Evolutionary conservation across 1,140 invertebrate species (phyloP).

Genomic region (Trachymyrmex septentrionalis): DNA sequence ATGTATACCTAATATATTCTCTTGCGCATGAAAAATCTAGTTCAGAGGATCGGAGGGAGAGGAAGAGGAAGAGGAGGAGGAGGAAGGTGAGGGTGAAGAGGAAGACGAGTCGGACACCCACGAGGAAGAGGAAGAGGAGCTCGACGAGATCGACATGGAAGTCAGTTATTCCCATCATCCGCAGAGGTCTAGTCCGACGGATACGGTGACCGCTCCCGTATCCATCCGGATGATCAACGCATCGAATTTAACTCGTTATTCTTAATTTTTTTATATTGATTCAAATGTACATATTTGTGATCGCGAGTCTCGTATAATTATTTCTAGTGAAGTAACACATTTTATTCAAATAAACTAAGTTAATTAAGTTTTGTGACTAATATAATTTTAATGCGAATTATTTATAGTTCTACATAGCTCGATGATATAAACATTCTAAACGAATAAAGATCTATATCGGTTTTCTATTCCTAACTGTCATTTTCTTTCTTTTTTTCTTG

Average conservation of each 20-base stretch:
- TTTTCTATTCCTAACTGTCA: neutral
- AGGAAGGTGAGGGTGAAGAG: constrained; percentile 89
- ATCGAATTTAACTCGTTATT: constrained; percentile 77
- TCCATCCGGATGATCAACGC: constrained; percentile 84
- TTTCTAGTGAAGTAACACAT: neutral
- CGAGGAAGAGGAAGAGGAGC: constrained; percentile 90
- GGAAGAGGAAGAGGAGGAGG: constrained; percentile 87
- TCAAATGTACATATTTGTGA: constrained; percentile 1
- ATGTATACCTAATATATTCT: neutral
- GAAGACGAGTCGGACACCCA: constrained; percentile 90
- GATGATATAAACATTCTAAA: neutral
- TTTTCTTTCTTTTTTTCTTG: neutral
- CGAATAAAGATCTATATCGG: constrained; percentile 33
- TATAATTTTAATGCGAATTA: constrained; percentile 16
- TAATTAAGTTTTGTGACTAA: no score
- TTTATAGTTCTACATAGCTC: neutral
- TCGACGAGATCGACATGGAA: constrained; percentile 88
- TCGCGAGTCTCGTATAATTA: neutral
- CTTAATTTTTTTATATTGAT: constrained; percentile 70
- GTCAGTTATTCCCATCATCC: constrained; percentile 85
- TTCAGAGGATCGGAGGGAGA: constrained; percentile 84
- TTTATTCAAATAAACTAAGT: no score
- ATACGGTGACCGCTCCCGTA: constrained; percentile 82
- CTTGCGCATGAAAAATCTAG: constrained; percentile 64
- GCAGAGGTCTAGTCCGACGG: constrained; percentile 84